Conservation (phyloP, 1,140 invertebrate genomes). For the Lithobius niger region DNA sequence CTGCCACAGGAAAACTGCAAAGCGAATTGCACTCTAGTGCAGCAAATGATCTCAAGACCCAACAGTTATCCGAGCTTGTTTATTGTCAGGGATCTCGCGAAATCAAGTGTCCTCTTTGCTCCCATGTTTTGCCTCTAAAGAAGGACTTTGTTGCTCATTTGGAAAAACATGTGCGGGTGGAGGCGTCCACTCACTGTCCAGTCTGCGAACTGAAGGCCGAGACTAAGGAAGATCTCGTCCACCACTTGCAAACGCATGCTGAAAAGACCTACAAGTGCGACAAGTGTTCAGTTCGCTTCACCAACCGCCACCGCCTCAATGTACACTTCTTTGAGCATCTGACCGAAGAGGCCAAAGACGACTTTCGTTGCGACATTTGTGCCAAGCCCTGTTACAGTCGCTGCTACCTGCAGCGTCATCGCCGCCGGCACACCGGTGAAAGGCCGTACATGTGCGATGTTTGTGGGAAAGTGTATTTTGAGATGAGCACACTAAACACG, state of each 20-base stretch:
- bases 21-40: background rate
- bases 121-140: background rate
- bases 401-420: slow-evolving; percentile 6
- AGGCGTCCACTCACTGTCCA: background rate
- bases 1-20: background rate
- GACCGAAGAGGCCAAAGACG: slow-evolving; percentile 3
- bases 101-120: slow-evolving; percentile 5
- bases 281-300: background rate
- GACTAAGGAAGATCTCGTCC: background rate
- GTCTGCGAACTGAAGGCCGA: background rate
- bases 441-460: slow-evolving; percentile 28
- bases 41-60: background rate
- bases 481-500: slow-evolving; percentile 5
- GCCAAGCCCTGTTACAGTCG: slow-evolving; percentile 2
- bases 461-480: slow-evolving; percentile 28
- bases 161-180: background rate
- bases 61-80: background rate
- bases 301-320: background rate
- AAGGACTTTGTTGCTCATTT: slow-evolving; percentile 1
- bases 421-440: slow-evolving; percentile 23
- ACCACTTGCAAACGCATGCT: slow-evolving; percentile 2
- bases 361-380: slow-evolving; percentile 3
- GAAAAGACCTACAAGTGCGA: slow-evolving; percentile 6
- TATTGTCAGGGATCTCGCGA: background rate
- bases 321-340: slow-evolving; percentile 5